Percentiles rank a stretch among this genome's conserved stretches.
Conservation (phyloP, 2,113 vertebrate species). For the Hydrolagus affinis region DNA sequence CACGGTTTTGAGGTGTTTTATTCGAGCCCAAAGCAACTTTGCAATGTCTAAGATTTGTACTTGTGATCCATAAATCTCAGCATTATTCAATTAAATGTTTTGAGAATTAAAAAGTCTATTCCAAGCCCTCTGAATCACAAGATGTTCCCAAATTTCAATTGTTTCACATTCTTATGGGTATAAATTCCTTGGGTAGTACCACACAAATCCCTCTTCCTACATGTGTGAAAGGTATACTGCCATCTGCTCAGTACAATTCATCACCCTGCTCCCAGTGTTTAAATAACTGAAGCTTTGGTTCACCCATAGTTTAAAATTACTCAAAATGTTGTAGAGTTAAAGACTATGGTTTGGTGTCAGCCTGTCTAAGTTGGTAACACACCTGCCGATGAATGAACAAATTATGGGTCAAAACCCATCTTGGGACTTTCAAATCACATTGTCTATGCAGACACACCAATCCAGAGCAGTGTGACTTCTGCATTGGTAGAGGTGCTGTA, state of each 20-base stretch:
- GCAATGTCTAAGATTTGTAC: background rate
- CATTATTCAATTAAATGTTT: background rate
- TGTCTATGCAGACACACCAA: background rate
- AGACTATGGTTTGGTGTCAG: too few species aligned
- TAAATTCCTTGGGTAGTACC: background rate
- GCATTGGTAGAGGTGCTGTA: background rate
- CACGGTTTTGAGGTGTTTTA: background rate
- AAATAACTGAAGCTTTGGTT: background rate
- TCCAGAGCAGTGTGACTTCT: background rate
- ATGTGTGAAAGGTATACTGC: background rate
- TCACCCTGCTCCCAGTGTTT: background rate
- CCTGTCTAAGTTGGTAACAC: too few species aligned
- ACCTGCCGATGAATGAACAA: background rate
- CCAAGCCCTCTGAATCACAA: background rate
- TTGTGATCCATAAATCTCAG: background rate
- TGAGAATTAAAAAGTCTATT: background rate
- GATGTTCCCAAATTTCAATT: background rate
- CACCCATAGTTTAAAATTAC: too few species aligned
- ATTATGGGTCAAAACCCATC: background rate
- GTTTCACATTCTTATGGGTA: background rate
- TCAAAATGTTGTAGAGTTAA: background rate
- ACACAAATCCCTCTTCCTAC: too few species aligned
- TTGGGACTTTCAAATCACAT: background rate
- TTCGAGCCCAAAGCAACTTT: background rate
- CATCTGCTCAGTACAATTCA: background rate